phyloP scores from a whole-genome alignment of 2,888 invertebrate genomes.

The Mystacides longicornis region DNA sequence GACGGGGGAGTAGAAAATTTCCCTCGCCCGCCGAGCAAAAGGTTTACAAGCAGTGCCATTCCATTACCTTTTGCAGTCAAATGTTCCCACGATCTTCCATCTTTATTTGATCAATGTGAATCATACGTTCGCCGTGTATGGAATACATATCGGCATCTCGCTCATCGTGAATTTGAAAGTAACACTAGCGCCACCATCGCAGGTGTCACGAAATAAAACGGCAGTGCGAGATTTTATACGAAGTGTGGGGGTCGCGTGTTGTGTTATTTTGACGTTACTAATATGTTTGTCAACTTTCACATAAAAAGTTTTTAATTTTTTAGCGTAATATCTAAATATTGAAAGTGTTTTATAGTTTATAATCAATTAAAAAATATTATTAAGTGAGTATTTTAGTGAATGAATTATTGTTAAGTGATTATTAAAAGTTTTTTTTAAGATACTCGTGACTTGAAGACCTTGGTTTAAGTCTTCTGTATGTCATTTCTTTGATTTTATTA shows the following conservation, averaged over 20 bases:
- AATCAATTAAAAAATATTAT: background rate
- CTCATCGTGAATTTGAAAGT: conserved; percentile 8
- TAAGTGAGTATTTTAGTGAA: conserved; percentile 1
- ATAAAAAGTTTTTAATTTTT: background rate
- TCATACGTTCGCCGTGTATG: too few species aligned
- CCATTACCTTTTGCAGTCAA: background rate
- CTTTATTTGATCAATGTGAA: background rate
- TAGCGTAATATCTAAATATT: background rate
- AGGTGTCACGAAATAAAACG: conserved; percentile 15
- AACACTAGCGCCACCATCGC: conserved; percentile 19
- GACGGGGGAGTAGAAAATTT: too few species aligned
- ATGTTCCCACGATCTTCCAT: background rate
- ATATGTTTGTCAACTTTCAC: conserved; percentile 17
- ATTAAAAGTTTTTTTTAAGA: conserved; percentile 11
- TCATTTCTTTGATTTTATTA: conserved; percentile 5
- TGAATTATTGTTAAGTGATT: conserved; percentile 5
- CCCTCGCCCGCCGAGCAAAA: too few species aligned
- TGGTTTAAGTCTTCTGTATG: conserved; percentile 5
- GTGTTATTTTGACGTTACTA: background rate
- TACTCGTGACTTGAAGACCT: conserved; percentile 12
- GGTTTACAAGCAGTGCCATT: background rate
- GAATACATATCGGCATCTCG: conserved; percentile 1
- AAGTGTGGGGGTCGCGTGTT: conserved; percentile 1
- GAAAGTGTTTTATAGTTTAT: background rate
- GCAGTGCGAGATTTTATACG: conserved; percentile 1